A percentile compares a stretch with the other conserved stretches of the same genome.
Conservation (phyloP, 2,888 invertebrate species). For the Cetonia aurata region DNA sequence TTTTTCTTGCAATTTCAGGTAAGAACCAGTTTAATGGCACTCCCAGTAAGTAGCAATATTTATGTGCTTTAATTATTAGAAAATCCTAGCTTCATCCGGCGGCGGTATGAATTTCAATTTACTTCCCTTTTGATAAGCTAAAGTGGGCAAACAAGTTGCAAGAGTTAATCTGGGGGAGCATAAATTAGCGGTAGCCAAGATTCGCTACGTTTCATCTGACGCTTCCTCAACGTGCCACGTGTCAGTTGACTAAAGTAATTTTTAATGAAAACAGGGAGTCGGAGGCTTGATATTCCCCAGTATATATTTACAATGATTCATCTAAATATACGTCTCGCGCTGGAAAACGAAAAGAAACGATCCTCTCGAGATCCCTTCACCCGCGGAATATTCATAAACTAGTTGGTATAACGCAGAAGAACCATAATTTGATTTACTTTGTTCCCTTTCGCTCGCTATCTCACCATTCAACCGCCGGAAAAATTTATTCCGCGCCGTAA, state of each 20-base stretch:
- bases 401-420: conserved; percentile 34
- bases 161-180: conserved; percentile 11
- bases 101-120: conserved; percentile 13
- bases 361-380: conserved; percentile 20
- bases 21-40: not conserved
- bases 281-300: conserved; percentile 10
- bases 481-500: conserved; percentile 35
- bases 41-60: conserved; percentile 20
- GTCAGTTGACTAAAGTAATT: conserved; percentile 3
- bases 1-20: conserved; percentile 3
- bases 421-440: conserved; percentile 40
- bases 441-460: conserved; percentile 25
- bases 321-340: conserved; percentile 34
- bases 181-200: conserved; percentile 7
- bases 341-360: conserved; percentile 13
- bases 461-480: not conserved
- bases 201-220: not conserved
- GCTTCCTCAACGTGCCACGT: not conserved
- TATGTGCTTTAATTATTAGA: not conserved
- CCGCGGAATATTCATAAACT: conserved; percentile 39
- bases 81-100: not conserved
- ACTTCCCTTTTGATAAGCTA: conserved; percentile 1
- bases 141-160: conserved; percentile 13
- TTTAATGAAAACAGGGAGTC: conserved; percentile 18
- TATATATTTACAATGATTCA: conserved; percentile 15